phyloP scores from a whole-genome alignment of 2,888 invertebrate species.

The Cantharis flavilabris region DNA sequence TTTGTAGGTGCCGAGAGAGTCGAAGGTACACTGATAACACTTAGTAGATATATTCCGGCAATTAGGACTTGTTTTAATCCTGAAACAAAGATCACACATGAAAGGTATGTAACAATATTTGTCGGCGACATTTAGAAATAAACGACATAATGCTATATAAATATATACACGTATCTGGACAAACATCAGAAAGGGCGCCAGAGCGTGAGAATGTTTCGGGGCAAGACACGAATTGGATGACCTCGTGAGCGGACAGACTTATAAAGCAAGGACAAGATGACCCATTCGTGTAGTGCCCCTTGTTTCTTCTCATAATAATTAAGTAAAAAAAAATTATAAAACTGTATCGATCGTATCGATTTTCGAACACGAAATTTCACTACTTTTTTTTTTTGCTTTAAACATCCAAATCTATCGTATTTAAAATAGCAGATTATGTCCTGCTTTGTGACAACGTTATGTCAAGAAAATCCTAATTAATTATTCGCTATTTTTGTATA shows the following conservation, averaged over 20 bases:
- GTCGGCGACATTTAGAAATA: slow-evolving; percentile 41
- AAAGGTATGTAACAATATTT: slow-evolving; percentile 36
- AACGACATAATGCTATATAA: slow-evolving; percentile 45
- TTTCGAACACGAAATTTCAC: background rate
- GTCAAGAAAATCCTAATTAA: slow-evolving; percentile 9
- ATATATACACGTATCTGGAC: slow-evolving; percentile 48
- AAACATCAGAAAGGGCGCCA: slow-evolving; percentile 48
- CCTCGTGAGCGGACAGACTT: slow-evolving; percentile 37
- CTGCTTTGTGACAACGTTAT: background rate
- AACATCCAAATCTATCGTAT: background rate
- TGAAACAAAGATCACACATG: slow-evolving; percentile 45
- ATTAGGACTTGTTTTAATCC: slow-evolving; percentile 56
- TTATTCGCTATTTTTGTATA: slow-evolving; percentile 14
- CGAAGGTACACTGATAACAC: slow-evolving; percentile 49
- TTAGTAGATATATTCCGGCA: slow-evolving; percentile 52
- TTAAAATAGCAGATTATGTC: background rate
- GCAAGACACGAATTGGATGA: slow-evolving; percentile 38
- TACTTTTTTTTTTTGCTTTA: background rate
- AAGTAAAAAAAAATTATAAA: background rate
- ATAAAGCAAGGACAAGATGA: slow-evolving; percentile 35
- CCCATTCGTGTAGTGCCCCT: slow-evolving; percentile 29
- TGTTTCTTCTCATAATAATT: slow-evolving; percentile 12
- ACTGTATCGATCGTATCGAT: background rate
- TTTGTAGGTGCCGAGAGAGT: slow-evolving; percentile 50
- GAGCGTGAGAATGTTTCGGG: slow-evolving; percentile 52